Percentiles rank a stretch among this genome's conserved stretches.
phyloP scores from a whole-genome alignment of 2,888 invertebrate genomes.

The Anorthoa munda region DNA sequence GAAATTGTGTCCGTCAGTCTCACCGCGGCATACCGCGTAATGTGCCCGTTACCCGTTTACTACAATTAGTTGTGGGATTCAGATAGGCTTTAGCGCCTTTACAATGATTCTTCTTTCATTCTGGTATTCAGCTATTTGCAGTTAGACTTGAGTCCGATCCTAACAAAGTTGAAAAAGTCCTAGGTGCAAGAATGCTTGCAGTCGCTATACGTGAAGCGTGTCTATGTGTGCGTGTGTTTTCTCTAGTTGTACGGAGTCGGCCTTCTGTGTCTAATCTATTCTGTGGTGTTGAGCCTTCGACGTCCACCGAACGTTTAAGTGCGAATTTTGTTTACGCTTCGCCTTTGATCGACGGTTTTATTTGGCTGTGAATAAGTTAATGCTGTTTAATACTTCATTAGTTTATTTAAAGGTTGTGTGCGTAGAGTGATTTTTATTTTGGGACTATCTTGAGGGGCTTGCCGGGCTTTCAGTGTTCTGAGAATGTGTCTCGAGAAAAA shows the following conservation, averaged over 20 bases:
- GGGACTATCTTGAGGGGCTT: not conserved
- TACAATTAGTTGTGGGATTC: too few species aligned
- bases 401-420: slow-evolving; percentile 16
- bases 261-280: slow-evolving; percentile 13
- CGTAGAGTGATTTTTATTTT: slow-evolving; percentile 8
- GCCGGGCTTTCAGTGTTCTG: not conserved
- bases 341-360: slow-evolving; percentile 44
- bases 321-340: slow-evolving; percentile 56
- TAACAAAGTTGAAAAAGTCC: too few species aligned
- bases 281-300: not conserved
- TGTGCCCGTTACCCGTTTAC: too few species aligned
- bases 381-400: slow-evolving; percentile 48
- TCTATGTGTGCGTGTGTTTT: not conserved
- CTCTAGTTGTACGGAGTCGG: not conserved
- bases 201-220: not conserved
- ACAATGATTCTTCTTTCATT: too few species aligned
- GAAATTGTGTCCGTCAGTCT: too few species aligned
- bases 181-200: not conserved
- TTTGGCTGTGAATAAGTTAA: slow-evolving; percentile 45
- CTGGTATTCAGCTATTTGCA: too few species aligned
- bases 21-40: too few species aligned
- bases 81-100: too few species aligned
- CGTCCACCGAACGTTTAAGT: slow-evolving; percentile 22
- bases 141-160: too few species aligned
- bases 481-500: too few species aligned